Evolutionary conservation across 2,797 vertebrate species (phyloP).

Genomic region (Cygnus olor): DNA sequence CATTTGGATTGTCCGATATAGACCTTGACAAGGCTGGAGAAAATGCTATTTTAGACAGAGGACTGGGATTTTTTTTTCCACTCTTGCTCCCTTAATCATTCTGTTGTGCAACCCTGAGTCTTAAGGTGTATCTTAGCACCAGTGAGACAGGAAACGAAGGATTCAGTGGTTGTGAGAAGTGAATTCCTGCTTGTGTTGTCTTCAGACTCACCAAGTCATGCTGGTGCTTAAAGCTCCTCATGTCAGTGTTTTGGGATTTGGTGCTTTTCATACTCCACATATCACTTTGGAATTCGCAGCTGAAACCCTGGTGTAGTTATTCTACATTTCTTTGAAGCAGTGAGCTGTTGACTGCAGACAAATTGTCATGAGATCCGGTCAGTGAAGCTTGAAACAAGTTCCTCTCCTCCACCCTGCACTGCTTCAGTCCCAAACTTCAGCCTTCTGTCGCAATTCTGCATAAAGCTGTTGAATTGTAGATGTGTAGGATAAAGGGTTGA

Average conservation of each 20-base stretch:
- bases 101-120: background rate
- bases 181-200: background rate
- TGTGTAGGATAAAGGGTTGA: background rate
- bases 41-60: background rate
- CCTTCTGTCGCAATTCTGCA: background rate
- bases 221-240: background rate
- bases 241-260: background rate
- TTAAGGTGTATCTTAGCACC: background rate
- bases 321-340: background rate
- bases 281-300: rapidly evolving
- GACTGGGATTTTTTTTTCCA: background rate
- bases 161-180: background rate
- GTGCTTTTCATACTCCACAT: background rate
- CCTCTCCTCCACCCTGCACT: rapidly evolving
- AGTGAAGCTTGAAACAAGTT: background rate
- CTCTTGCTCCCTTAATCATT: background rate
- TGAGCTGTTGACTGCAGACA: background rate
- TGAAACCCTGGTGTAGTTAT: background rate
- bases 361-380: background rate
- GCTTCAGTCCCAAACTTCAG: background rate
- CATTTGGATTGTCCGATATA: background rate
- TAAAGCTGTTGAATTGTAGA: background rate
- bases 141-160: background rate
- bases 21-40: background rate
- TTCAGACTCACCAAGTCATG: background rate